Evolutionary conservation across 2,113 vertebrate genomes (phyloP).

Genomic region (Nasalis larvatus): DNA sequence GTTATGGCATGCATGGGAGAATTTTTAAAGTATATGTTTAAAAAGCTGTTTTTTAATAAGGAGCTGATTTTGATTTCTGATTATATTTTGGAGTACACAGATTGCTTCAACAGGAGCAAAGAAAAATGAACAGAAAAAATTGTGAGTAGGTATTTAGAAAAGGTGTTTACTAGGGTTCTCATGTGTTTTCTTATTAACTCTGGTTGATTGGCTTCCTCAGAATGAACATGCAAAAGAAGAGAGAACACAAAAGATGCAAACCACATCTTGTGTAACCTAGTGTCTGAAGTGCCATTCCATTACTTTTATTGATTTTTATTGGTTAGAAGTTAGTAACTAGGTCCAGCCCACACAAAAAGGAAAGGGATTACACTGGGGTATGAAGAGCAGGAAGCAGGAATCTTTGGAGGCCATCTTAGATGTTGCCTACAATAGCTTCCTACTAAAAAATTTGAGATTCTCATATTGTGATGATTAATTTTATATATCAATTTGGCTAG

Average conservation of each 20-base stretch:
- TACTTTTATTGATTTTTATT: background rate
- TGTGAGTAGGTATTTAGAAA: background rate
- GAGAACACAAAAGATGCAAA: background rate
- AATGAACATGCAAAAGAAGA: background rate
- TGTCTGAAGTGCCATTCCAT: background rate
- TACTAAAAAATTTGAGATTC: background rate
- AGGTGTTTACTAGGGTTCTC: background rate
- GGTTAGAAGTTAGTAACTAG: background rate
- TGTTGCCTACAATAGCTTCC: background rate
- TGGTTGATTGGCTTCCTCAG: background rate
- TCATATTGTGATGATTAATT: background rate
- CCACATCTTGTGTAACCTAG: background rate
- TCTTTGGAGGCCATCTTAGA: background rate
- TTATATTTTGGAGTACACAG: conserved; percentile 68
- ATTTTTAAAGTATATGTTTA: conserved; percentile 65
- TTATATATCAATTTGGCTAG: background rate
- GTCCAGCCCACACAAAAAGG: background rate
- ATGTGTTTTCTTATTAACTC: background rate
- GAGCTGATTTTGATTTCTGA: conserved; percentile 72
- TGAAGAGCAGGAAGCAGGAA: background rate
- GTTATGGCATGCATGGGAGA: conserved; percentile 67
- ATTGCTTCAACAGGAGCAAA: conserved; percentile 74
- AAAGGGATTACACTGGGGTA: background rate
- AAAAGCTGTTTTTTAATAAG: conserved; percentile 73
- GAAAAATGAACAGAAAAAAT: background rate